A percentile compares a stretch with the other conserved stretches of the same genome.
These are phyloP conservation scores for Drosophila silvestris DNA, from an alignment of 2,888 invertebrate species.

Conservation along the genomic window DNA sequence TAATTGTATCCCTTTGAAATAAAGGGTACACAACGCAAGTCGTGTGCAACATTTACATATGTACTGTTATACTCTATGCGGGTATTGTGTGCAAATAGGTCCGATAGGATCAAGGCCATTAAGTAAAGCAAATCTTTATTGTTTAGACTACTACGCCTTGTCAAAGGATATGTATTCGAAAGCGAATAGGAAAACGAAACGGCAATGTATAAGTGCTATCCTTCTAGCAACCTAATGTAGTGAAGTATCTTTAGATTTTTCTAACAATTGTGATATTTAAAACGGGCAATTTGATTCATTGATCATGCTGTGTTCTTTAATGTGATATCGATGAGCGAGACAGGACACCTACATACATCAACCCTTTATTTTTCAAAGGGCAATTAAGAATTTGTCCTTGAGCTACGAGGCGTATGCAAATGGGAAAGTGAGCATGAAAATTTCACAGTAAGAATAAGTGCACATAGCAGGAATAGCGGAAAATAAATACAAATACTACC, in stretches of 20 bases:
- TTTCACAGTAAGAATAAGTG: conserved; percentile 13
- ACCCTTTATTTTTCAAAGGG: conserved; percentile 30
- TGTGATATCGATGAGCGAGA: not conserved
- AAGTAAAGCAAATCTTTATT: conserved; percentile 7
- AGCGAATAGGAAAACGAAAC: not conserved
- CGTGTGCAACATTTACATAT: conserved; percentile 9
- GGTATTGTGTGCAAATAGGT: not conserved
- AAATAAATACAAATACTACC: not conserved
- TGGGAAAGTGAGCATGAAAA: conserved; percentile 34
- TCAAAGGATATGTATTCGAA: not conserved
- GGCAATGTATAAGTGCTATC: not conserved
- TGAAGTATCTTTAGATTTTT: not conserved
- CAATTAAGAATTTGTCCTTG: conserved; percentile 34
- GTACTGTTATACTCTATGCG: not conserved
- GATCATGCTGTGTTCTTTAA: not conserved
- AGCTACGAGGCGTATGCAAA: conserved; percentile 38
- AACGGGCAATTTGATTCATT: not conserved
- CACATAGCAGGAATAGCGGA: not conserved
- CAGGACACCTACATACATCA: not conserved
- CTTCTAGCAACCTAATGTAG: not conserved
- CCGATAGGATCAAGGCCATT: conserved; percentile 27
- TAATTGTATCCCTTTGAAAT: conserved; percentile 19
- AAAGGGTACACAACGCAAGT: conserved; percentile 22
- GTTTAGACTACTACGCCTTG: not conserved
- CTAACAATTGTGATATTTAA: not conserved